phyloP scores from a whole-genome alignment of 2,888 invertebrate genomes.

The Epinotia demarniana region DNA sequence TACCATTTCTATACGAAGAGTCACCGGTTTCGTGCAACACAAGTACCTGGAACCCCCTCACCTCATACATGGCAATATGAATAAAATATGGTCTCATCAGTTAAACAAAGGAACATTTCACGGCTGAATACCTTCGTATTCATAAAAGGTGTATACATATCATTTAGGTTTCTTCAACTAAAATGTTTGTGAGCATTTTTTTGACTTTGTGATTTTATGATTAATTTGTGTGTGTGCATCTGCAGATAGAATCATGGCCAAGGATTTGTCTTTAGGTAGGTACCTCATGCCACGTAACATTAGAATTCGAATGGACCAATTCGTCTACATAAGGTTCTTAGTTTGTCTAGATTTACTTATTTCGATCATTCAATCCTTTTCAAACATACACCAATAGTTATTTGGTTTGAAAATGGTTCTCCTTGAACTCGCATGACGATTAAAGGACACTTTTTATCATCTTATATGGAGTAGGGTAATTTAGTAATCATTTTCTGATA shows the following conservation, averaged over 20 bases:
- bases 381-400: too few species aligned
- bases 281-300: too few species aligned
- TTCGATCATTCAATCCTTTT: too few species aligned
- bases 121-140: conserved; percentile 63
- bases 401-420: too few species aligned
- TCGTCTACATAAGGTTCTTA: too few species aligned
- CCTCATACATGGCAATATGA: conserved; percentile 70
- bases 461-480: too few species aligned
- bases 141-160: conserved; percentile 61
- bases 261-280: too few species aligned
- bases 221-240: not conserved
- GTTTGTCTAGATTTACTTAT: too few species aligned
- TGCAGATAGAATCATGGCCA: not conserved
- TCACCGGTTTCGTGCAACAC: conserved; percentile 53
- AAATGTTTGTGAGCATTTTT: conserved; percentile 10
- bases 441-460: too few species aligned
- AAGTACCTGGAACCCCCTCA: conserved; percentile 53
- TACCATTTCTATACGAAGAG: conserved; percentile 52
- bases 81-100: conserved; percentile 81
- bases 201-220: not conserved
- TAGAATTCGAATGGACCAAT: too few species aligned
- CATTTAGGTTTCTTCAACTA: conserved; percentile 54
- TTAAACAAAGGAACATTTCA: conserved; percentile 72
- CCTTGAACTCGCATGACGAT: too few species aligned
- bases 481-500: too few species aligned